These are phyloP conservation scores for Drosophila teissieri DNA, from an alignment of 1,140 invertebrate genomes.

Conservation along the genomic window DNA sequence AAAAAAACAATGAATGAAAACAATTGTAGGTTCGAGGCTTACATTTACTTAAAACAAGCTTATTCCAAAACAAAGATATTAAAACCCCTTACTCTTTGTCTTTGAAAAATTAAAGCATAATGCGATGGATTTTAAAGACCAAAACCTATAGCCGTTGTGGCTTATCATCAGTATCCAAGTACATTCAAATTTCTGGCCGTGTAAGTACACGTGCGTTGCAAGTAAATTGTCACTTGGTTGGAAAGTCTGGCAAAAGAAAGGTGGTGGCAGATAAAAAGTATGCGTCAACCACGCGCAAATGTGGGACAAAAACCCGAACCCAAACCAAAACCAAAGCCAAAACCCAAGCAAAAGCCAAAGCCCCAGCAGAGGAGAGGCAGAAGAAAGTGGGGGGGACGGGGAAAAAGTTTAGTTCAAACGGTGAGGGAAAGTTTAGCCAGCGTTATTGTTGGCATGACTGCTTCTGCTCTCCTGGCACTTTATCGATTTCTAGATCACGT, in stretches of 20 bases:
- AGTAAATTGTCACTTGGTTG: conserved; percentile 67
- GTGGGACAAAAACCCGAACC: conserved; percentile 43
- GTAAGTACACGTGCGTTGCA: conserved; percentile 47
- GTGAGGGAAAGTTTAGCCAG: conserved; percentile 41
- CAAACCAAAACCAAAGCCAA: conserved; percentile 27
- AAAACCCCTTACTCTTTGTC: too few species aligned
- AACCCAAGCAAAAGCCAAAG: not conserved
- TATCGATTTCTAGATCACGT: conserved; percentile 74
- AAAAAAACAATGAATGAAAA: not conserved
- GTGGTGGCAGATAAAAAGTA: conserved; percentile 38
- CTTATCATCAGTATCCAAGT: not conserved
- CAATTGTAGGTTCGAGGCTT: too few species aligned
- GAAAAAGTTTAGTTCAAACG: conserved; percentile 34
- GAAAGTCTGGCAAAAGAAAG: conserved; percentile 57
- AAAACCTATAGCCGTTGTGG: too few species aligned
- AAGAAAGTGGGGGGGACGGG: conserved; percentile 7
- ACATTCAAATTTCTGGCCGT: not conserved
- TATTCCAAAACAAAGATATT: too few species aligned
- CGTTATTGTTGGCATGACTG: conserved; percentile 6
- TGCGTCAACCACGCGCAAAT: conserved; percentile 49
- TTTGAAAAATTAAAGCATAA: too few species aligned
- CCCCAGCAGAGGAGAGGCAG: not conserved
- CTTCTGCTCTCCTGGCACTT: conserved; percentile 33
- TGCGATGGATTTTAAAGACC: too few species aligned
- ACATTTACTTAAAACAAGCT: too few species aligned